phyloP scores from a whole-genome alignment of 2,113 vertebrate species.

The Anser brachyrhynchus region DNA sequence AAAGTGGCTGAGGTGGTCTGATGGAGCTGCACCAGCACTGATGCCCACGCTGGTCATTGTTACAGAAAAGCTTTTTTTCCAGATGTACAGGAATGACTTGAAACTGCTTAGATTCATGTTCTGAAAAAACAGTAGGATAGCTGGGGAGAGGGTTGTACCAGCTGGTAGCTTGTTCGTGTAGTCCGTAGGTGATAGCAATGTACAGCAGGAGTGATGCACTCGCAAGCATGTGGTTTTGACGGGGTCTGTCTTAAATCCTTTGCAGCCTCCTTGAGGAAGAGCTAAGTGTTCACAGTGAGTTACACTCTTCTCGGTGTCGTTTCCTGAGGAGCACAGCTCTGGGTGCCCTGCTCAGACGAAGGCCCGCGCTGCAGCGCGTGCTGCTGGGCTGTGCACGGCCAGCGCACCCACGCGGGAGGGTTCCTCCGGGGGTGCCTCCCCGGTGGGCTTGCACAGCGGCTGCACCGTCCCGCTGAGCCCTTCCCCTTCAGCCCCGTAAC shows the following conservation, averaged over 20 bases:
- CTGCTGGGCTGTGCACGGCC: background rate
- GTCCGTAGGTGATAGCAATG: fast-evolving
- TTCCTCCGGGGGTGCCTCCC: fast-evolving
- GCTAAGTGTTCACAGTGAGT: fast-evolving
- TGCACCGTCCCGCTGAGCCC: background rate
- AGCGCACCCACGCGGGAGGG: too few species aligned
- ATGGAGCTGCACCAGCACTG: fast-evolving
- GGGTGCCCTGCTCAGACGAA: fast-evolving
- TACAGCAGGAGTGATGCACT: fast-evolving
- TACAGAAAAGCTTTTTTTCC: background rate
- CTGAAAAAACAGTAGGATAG: fast-evolving
- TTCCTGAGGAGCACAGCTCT: fast-evolving
- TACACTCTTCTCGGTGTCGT: background rate
- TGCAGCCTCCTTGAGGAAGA: background rate
- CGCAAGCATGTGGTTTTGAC: fast-evolving
- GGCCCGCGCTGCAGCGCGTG: fast-evolving
- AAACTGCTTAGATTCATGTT: fast-evolving
- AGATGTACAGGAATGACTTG: fast-evolving
- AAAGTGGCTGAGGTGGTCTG: fast-evolving
- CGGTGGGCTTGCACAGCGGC: fast-evolving
- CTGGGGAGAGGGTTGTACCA: fast-evolving
- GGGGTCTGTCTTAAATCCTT: background rate
- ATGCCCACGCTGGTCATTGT: fast-evolving
- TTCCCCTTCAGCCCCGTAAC: fast-evolving
- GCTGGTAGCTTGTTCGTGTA: fast-evolving